These are phyloP conservation scores for Eupeodes latifasciatus DNA, from an alignment of 2,888 invertebrate species.

Conservation along the genomic window DNA sequence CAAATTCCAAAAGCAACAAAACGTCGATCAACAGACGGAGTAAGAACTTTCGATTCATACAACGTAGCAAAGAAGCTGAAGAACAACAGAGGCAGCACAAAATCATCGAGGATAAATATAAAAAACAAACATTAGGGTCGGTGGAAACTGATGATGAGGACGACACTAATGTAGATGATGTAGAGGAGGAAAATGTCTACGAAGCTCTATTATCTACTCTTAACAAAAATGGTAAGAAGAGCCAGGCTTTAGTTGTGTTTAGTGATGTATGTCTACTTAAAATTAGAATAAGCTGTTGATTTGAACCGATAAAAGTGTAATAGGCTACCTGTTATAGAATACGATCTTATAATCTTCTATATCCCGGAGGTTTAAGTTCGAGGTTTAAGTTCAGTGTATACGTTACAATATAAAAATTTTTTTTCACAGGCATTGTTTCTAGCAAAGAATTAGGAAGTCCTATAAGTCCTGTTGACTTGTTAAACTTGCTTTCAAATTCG, in stretches of 20 bases:
- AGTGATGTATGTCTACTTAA: no score
- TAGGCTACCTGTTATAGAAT: no score
- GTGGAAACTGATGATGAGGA: slow-evolving; percentile 14
- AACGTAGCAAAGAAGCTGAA: slow-evolving; percentile 81
- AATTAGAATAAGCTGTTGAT: no score
- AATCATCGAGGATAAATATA: slow-evolving; percentile 76
- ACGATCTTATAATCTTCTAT: no score
- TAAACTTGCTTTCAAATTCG: no score
- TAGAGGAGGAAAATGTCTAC: slow-evolving; percentile 85
- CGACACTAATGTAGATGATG: slow-evolving; percentile 83
- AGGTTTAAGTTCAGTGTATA: no score
- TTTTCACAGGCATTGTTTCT: no score
- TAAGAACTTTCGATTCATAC: slow-evolving; percentile 80
- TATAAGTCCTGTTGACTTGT: no score
- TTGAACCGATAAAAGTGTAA: no score
- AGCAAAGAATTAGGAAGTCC: no score
- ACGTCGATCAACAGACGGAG: slow-evolving; percentile 47
- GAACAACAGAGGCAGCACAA: slow-evolving; percentile 78
- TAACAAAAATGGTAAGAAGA: slow-evolving; percentile 74
- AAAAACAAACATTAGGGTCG: slow-evolving; percentile 42
- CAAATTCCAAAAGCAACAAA: slow-evolving; percentile 20
- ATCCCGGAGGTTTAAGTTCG: no score
- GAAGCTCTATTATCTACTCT: slow-evolving; percentile 86
- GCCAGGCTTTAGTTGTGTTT: neutral
- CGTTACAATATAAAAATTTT: no score